Base-by-base conservation (phyloP, 2,797 vertebrate species). In the Pangasius djambal region DNA sequence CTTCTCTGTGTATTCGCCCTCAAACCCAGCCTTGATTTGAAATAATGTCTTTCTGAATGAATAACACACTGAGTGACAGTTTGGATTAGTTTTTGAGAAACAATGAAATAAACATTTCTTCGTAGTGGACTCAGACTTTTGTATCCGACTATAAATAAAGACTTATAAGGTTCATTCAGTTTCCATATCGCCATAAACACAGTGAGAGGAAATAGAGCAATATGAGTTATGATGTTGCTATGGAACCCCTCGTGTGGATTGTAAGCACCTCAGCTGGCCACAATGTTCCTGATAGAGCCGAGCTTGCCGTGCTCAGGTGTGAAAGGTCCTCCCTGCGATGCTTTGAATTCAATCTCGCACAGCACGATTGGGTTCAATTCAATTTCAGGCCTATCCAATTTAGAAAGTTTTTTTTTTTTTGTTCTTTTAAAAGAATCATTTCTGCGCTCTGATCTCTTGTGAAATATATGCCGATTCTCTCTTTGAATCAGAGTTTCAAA, bases 321-420 rank as follows among this genome's bases (percentile, higher is more conserved):
- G 83, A 85, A 85, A 70, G 65, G 65, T 85, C 83, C 83, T 85
- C 83, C 34, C 63, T 70, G 83, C n/a, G n/a, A 69, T 9, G 28
- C 83, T 85, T 52, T 55, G 83, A 52, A 85, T 85, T 85, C 83
- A 85, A 85, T 85, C 83, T 85, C 48, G 48, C 65, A 69, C 20
- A n/a, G 63, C 83, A 70, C n/a, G 48, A 85, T 55, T 85, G 83
- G 83, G 83, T 85, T 85, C 83, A 85, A 85, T 85, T 85, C 83
- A 85, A 85, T 85, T 85, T 85, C 83, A 70, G 48, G 48, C 83
- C 83, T 65, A 85, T 85, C 83, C 83, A 85, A 85, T 85, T 85
- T 85, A 85, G 83, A 85, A 37, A 50, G 20, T 25, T 84, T 65
- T 67, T 48, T 18, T 48, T 48, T 65, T 48, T 63, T 50, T 31